These are phyloP conservation scores for Marisa cornuarietis DNA, from an alignment of 1,140 invertebrate species.

Conservation along the genomic window DNA sequence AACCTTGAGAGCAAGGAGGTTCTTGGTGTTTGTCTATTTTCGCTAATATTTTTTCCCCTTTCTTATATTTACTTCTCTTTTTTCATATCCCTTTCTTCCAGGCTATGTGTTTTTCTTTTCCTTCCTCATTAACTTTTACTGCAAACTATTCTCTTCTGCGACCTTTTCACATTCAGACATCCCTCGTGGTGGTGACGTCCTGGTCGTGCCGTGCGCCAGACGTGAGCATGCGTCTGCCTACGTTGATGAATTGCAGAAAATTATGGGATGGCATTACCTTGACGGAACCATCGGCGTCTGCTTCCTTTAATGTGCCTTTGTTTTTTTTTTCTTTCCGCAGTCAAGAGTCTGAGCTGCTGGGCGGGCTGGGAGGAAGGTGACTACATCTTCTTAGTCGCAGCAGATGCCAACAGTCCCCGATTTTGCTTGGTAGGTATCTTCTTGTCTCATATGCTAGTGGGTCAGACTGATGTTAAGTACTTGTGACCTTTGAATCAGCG, in stretches of 20 bases:
- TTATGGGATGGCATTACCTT: too few species aligned
- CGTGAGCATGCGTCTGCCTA: too few species aligned
- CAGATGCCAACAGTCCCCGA: constrained; percentile 31
- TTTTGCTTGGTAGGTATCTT: constrained; percentile 41
- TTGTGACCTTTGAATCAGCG: too few species aligned
- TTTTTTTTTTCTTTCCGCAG: constrained; percentile 31
- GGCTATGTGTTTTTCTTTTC: constrained; percentile 4
- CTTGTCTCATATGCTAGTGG: too few species aligned
- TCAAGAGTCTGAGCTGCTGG: constrained; percentile 39
- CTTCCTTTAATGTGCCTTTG: neutral
- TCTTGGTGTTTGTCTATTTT: neutral
- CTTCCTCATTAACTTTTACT: neutral
- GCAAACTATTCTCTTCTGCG: too few species aligned
- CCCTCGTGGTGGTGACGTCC: too few species aligned
- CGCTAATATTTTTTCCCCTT: neutral
- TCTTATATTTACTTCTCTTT: neutral
- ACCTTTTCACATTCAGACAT: too few species aligned
- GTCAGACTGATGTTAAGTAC: too few species aligned
- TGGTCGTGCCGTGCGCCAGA: too few species aligned
- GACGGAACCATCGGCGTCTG: too few species aligned
- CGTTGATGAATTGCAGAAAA: too few species aligned
- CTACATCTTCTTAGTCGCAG: constrained; percentile 42
- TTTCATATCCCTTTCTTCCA: constrained; percentile 3
- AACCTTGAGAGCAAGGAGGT: too few species aligned
- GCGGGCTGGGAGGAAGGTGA: constrained; percentile 37